Conservation (phyloP, 2,113 vertebrate species). For the Sitta europaea region DNA sequence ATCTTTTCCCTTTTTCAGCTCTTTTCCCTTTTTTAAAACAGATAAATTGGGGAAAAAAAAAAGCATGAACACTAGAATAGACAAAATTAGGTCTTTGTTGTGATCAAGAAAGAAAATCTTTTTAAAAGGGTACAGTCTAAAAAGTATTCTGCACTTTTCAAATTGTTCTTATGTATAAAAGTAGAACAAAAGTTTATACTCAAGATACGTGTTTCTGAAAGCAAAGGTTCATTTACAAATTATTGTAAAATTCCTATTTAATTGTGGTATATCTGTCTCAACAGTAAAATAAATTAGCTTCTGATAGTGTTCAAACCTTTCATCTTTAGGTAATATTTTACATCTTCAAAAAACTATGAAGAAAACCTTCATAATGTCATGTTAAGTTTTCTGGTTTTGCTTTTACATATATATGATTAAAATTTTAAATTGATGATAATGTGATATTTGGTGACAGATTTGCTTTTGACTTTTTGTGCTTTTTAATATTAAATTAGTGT, state of each 20-base stretch:
- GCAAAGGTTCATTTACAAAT: background rate
- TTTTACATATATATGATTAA: background rate
- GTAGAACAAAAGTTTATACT: background rate
- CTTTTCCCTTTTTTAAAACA: background rate
- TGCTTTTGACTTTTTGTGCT: background rate
- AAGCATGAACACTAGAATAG: background rate
- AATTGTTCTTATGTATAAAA: background rate
- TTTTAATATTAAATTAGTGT: constrained; percentile 20
- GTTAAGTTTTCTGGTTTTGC: background rate
- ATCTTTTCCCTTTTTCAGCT: too few relatives aligned
- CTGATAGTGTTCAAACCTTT: background rate
- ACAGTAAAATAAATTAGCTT: background rate
- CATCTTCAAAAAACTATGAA: background rate
- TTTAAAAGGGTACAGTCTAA: background rate
- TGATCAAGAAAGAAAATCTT: background rate
- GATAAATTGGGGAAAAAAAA: background rate
- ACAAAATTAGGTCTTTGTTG: background rate
- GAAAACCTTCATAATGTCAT: background rate
- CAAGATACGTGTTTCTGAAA: background rate
- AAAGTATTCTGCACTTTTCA: background rate
- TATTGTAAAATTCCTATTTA: background rate
- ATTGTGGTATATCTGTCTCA: background rate
- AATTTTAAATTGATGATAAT: background rate
- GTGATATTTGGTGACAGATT: background rate
- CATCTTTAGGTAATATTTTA: background rate